Evolutionary conservation across 2,797 vertebrate species (phyloP).

Genomic region (Dermochelys coriacea): DNA sequence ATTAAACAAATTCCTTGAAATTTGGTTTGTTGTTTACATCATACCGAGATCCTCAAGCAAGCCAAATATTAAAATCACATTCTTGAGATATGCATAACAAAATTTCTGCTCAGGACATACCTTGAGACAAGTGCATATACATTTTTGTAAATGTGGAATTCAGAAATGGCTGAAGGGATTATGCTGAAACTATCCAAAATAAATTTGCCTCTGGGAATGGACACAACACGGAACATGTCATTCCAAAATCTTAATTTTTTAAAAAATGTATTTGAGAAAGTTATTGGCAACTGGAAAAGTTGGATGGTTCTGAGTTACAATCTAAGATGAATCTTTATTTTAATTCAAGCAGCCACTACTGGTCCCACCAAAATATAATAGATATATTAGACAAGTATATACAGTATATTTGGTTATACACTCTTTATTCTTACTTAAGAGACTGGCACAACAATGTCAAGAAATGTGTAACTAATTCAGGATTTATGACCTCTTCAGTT

Average conservation of each 20-base stretch:
- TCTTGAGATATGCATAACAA: not conserved
- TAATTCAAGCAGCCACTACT: not conserved
- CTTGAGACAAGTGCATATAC: not conserved
- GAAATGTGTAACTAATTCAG: not conserved
- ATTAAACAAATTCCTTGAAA: not conserved
- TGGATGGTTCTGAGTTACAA: accelerated
- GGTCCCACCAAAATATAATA: not conserved
- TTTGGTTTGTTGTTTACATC: not conserved
- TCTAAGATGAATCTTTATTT: not conserved
- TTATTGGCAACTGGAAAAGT: not conserved
- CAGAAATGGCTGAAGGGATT: not conserved
- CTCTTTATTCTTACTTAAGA: not conserved
- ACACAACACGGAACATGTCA: accelerated
- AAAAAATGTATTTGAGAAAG: not conserved
- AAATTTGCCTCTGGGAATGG: not conserved
- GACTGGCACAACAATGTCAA: not conserved
- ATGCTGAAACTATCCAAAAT: not conserved
- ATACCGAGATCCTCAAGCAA: not conserved
- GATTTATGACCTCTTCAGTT: constrained; percentile 4
- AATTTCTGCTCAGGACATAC: not conserved
- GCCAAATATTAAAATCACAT: not conserved
- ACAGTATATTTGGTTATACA: not conserved
- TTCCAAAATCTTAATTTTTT: not conserved
- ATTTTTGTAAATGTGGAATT: not conserved
- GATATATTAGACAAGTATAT: not conserved